A percentile compares a stretch with the other conserved stretches of the same genome.
Conservation (phyloP, 2,888 invertebrate genomes). For the Erebia aethiops region DNA sequence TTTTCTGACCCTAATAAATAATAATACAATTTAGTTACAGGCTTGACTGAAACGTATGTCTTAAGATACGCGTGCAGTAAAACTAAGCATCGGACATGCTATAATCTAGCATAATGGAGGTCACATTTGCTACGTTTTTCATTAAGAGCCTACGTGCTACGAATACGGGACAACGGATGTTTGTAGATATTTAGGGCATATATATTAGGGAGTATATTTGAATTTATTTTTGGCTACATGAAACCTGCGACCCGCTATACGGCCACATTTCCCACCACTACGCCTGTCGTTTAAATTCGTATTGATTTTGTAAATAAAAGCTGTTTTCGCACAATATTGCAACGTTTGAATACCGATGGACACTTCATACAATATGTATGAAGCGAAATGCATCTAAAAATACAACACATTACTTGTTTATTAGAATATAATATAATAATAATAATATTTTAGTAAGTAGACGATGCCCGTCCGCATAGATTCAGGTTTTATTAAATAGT, state of each 20-base stretch:
- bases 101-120: constrained; percentile 34
- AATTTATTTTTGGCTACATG: too few relatives aligned
- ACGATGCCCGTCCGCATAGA: too few relatives aligned
- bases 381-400: neutral
- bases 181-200: constrained; percentile 11
- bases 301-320: neutral
- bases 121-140: constrained; percentile 40
- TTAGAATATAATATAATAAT: neutral
- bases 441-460: too few relatives aligned
- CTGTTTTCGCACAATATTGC: constrained; percentile 6
- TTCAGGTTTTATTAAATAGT: too few relatives aligned
- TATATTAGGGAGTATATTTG: neutral
- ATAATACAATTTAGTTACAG: constrained; percentile 5
- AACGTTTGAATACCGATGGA: neutral
- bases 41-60: constrained; percentile 6
- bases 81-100: constrained; percentile 18
- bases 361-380: constrained; percentile 8
- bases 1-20: neutral
- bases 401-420: neutral
- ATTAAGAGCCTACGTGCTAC: constrained; percentile 41
- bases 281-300: neutral
- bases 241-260: neutral
- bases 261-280: neutral
- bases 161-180: constrained; percentile 26
- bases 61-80: constrained; percentile 13